Evolutionary conservation across 2,888 invertebrate genomes (phyloP), one percentile per base, ranked within the genome.

Genomic region (Acrocyrtus sp.): DNA sequence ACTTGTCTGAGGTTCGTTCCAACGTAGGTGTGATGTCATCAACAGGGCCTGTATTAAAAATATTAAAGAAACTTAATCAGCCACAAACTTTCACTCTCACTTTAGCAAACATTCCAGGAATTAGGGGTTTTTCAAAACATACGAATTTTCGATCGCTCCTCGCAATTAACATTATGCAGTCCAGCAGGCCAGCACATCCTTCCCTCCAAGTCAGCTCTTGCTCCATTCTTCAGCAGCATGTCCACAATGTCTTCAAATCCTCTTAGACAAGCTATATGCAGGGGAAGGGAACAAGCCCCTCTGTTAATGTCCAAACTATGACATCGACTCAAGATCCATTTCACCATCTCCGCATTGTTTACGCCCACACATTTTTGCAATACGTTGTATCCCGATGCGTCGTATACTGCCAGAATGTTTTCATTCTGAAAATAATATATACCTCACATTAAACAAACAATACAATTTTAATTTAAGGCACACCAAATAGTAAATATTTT

Each of bases 161-260:
- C 90, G 82, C 91, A 91, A 82, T 90, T 90, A 80, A 88, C 88
- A 75, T 88, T 89, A 82, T 92, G 91, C 57, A 53, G 61, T 41
- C 89, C 87, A 8, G 90, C 90, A 0, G 92, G 92, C 86, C 90
- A 92, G 82, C 92, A 92, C 89, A 92, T 90, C 21, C 91, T 85
- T 0, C 90, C 89, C 82, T 91, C 91, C 0, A 90, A 88, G 83
- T 91, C 90, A 17, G 90, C 88, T 76, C 90, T 87, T 12, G 68
- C 72, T 29, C 74, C 54, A 51, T 70, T 65, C 45, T 74, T 68
- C 19, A 67, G 21, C 39, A 75, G 41, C 41, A 74, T 45, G 50
- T 67, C 62, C 26, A 80, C 82, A 81, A 83, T 62, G 27, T 75
- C 77, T 24, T 72, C 73, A 54, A 73, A 88, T 84, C 91, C 92